These are phyloP conservation scores for Bubo bubo DNA, from an alignment of 2,113 vertebrate species.

Conservation along the genomic window DNA sequence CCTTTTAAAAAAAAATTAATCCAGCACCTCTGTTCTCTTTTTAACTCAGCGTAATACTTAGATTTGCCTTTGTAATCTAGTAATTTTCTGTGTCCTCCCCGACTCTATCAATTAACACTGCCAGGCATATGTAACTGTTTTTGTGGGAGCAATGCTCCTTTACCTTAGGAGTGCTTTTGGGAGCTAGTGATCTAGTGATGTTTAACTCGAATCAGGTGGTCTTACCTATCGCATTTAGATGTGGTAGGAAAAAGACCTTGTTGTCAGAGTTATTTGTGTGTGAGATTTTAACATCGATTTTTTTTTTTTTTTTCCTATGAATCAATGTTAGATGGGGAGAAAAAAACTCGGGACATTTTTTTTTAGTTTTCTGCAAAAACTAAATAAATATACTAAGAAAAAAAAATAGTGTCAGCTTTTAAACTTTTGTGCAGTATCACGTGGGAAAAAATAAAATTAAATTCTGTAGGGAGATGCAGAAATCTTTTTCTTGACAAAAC, in stretches of 20 bases:
- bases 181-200: background rate
- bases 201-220: background rate
- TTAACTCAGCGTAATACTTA: rapidly evolving
- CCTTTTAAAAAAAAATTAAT: background rate
- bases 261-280: background rate
- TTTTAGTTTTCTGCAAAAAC: background rate
- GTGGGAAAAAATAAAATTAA: background rate
- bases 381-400: background rate
- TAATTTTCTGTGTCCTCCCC: background rate
- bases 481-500: background rate
- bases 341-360: background rate
- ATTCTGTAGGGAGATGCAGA: background rate
- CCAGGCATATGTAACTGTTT: rapidly evolving
- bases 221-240: background rate
- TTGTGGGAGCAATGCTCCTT: background rate
- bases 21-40: background rate
- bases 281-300: background rate
- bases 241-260: background rate
- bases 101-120: background rate
- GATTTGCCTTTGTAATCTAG: background rate
- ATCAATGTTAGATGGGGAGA: background rate
- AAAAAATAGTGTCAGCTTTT: background rate
- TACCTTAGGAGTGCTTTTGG: background rate
- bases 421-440: background rate
- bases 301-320: background rate